Percentiles rank a stretch among this genome's conserved stretches.
These are phyloP conservation scores for Microcebus murinus DNA, from an alignment of 2,113 vertebrate genomes.

Conservation along the genomic window DNA sequence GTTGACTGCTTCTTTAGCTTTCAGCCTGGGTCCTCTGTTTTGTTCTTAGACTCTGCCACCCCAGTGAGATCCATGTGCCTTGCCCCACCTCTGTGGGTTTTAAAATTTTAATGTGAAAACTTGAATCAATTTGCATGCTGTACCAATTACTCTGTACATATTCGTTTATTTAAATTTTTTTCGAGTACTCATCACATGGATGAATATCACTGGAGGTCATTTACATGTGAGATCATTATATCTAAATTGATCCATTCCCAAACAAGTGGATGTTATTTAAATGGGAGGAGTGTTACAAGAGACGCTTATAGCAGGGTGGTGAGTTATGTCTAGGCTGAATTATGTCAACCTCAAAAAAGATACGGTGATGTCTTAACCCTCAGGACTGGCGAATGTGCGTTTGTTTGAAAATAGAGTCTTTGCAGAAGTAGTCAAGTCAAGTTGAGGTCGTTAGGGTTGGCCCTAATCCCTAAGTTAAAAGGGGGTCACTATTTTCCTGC, in stretches of 20 bases:
- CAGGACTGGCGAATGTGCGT: neutral
- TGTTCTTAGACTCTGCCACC: accelerated
- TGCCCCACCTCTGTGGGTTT: neutral
- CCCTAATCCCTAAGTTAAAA: neutral
- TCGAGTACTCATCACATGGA: neutral
- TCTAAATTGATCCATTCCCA: neutral
- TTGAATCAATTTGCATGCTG: no score
- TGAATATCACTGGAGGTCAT: neutral
- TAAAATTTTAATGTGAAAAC: neutral
- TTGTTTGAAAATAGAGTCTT: neutral
- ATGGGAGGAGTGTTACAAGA: neutral
- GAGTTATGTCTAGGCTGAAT: neutral
- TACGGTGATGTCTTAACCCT: neutral
- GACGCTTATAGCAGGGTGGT: neutral
- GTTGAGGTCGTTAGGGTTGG: neutral
- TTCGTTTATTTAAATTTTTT: no score
- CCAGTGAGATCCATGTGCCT: neutral
- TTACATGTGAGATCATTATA: neutral
- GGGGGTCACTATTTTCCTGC: neutral
- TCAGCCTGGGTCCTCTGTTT: neutral
- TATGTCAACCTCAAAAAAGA: neutral
- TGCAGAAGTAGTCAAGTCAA: neutral
- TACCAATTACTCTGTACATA: no score
- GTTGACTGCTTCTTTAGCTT: no score
- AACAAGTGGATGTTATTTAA: neutral